Conservation (phyloP, 1,140 invertebrate genomes). For the Tribolium madens region DNA sequence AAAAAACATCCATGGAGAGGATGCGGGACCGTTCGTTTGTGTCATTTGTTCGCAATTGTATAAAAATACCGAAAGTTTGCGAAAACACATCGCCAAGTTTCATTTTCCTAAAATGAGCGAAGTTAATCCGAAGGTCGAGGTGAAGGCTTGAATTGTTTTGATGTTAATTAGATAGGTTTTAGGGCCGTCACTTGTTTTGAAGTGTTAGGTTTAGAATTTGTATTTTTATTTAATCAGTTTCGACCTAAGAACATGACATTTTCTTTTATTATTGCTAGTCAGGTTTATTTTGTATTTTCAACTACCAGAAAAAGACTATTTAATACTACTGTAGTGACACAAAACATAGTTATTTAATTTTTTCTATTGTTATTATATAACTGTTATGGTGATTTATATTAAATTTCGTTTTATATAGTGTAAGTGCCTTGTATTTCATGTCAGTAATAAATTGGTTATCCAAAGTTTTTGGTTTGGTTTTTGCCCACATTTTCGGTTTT, state of each 20-base stretch:
- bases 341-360: slow-evolving; percentile 16
- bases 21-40: slow-evolving; percentile 65
- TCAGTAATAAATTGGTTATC: slow-evolving; percentile 17
- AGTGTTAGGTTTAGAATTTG: slow-evolving; percentile 35
- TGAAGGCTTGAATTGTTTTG: slow-evolving; percentile 45
- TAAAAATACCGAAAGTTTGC: slow-evolving; percentile 65
- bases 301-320: slow-evolving; percentile 7
- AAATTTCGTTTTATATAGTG: slow-evolving; percentile 48
- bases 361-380: slow-evolving; percentile 56
- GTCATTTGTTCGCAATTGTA: slow-evolving; percentile 63
- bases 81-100: slow-evolving; percentile 66
- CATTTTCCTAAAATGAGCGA: slow-evolving; percentile 58
- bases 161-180: neutral
- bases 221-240: slow-evolving; percentile 32
- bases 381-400: slow-evolving; percentile 57
- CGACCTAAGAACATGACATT: slow-evolving; percentile 12
- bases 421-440: slow-evolving; percentile 39
- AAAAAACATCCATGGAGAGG: slow-evolving; percentile 66
- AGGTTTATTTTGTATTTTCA: slow-evolving; percentile 18
- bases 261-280: slow-evolving; percentile 18
- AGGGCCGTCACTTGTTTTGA: slow-evolving; percentile 20
- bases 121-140: slow-evolving; percentile 41
- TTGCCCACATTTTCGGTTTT: neutral
- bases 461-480: neutral
- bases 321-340: neutral